phyloP scores from a whole-genome alignment of 2,888 invertebrate species.

The Agrilus mali region DNA sequence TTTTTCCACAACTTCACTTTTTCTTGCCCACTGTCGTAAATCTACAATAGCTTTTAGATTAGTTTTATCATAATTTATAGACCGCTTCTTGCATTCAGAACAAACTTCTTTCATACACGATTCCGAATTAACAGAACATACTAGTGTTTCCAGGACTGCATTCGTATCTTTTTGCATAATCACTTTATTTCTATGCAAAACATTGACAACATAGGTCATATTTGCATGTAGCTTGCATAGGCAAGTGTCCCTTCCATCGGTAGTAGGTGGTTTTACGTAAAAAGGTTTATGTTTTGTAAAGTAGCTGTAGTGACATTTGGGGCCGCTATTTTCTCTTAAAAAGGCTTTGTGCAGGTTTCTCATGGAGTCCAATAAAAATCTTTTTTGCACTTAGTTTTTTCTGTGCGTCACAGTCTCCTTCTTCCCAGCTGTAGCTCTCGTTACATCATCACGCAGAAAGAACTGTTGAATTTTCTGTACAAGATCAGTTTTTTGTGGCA shows the following conservation, averaged over 20 bases:
- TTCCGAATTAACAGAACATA: slow-evolving; percentile 1
- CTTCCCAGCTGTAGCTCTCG: no score
- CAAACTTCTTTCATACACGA: background rate
- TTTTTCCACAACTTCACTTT: no score
- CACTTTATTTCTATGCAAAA: background rate
- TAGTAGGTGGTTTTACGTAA: no score
- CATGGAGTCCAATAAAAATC: no score
- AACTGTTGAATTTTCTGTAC: background rate
- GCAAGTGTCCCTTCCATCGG: background rate
- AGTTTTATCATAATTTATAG: background rate
- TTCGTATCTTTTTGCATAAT: slow-evolving; percentile 3
- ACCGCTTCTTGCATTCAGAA: no score
- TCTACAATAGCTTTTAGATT: slow-evolving; percentile 1
- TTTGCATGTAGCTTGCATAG: slow-evolving; percentile 1
- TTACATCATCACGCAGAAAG: no score
- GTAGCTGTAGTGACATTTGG: no score
- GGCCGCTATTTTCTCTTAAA: no score
- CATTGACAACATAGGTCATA: background rate
- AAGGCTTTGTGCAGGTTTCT: no score
- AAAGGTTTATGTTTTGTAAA: no score
- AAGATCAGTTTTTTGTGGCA: slow-evolving; percentile 5
- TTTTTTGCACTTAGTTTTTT: no score
- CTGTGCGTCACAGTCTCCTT: no score
- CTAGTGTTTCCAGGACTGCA: slow-evolving; percentile 3
- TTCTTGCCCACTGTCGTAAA: background rate